Conservation (phyloP, 1,140 invertebrate genomes). For the Radopholus similis region DNA sequence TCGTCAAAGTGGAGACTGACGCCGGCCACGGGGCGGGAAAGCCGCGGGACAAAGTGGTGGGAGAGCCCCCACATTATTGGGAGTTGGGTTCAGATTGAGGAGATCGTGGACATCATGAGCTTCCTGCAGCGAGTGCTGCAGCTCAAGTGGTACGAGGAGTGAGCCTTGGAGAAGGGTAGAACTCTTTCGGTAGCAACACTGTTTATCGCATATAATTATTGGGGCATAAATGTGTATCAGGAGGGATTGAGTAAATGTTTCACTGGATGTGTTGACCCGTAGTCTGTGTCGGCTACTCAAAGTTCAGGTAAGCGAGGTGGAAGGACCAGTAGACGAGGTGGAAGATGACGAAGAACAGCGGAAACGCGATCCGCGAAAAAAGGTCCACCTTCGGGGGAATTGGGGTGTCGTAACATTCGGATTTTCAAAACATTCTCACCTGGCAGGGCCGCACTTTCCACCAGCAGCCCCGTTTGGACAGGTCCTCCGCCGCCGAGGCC, state of each 20-base stretch:
- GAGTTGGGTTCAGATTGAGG: conserved; percentile 13
- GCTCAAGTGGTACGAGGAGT: conserved; percentile 18
- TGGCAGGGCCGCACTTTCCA: conserved; percentile 36
- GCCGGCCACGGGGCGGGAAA: conserved; percentile 92
- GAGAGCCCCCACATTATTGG: background rate
- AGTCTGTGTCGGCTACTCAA: too few species aligned
- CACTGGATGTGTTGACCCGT: too few species aligned
- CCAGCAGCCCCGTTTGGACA: background rate
- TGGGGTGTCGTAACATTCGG: too few species aligned
- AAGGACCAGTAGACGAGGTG: conserved; percentile 51
- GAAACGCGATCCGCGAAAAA: conserved; percentile 53
- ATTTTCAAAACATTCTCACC: too few species aligned
- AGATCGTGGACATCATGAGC: conserved; percentile 18
- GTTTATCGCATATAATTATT: too few species aligned
- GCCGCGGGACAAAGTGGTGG: conserved; percentile 76
- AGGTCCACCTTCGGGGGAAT: too few species aligned
- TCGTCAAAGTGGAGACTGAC: conserved; percentile 90
- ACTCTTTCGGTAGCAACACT: too few species aligned
- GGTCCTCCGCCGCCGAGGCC: background rate
- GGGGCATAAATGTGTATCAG: too few species aligned
- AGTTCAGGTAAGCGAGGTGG: conserved; percentile 46
- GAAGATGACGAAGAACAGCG: conserved; percentile 53
- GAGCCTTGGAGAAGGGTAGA: too few species aligned
- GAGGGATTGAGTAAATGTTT: too few species aligned
- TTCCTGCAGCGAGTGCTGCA: conserved; percentile 21